phyloP scores from a whole-genome alignment of 2,797 vertebrate species.

The Apodemus agrarius region DNA sequence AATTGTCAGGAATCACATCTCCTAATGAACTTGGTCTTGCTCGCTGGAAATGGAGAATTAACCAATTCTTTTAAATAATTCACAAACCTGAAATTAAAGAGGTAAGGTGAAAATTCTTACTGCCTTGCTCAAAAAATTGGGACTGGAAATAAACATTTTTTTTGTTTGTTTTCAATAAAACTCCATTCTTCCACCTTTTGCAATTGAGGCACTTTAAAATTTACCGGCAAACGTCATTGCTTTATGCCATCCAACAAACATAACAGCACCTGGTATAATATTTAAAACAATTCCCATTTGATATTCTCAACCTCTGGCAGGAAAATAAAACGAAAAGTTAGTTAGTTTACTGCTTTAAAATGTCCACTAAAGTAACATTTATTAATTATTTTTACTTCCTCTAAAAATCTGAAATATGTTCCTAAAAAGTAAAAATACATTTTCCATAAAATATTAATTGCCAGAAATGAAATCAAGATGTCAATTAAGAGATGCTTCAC shows the following conservation, averaged over 20 bases:
- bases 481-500: neutral
- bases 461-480: neutral
- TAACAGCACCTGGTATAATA: constrained; percentile 39
- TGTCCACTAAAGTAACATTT: neutral
- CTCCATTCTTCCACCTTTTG: constrained; percentile 42
- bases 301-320: neutral
- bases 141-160: constrained; percentile 63
- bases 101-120: constrained; percentile 37
- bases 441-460: constrained; percentile 42
- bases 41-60: constrained; percentile 81
- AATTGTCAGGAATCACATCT: constrained; percentile 79
- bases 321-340: constrained; percentile 59
- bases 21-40: constrained; percentile 75
- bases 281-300: constrained; percentile 52
- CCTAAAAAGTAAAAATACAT: constrained; percentile 33
- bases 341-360: constrained; percentile 41
- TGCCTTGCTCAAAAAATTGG: constrained; percentile 30
- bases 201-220: constrained; percentile 55
- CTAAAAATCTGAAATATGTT: constrained; percentile 12
- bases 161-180: constrained; percentile 67
- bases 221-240: constrained; percentile 53
- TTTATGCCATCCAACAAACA: constrained; percentile 48
- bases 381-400: neutral
- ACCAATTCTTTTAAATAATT: constrained; percentile 79
- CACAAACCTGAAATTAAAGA: constrained; percentile 74